These are phyloP conservation scores for Passer domesticus DNA, from an alignment of 2,113 vertebrate species.

Conservation along the genomic window DNA sequence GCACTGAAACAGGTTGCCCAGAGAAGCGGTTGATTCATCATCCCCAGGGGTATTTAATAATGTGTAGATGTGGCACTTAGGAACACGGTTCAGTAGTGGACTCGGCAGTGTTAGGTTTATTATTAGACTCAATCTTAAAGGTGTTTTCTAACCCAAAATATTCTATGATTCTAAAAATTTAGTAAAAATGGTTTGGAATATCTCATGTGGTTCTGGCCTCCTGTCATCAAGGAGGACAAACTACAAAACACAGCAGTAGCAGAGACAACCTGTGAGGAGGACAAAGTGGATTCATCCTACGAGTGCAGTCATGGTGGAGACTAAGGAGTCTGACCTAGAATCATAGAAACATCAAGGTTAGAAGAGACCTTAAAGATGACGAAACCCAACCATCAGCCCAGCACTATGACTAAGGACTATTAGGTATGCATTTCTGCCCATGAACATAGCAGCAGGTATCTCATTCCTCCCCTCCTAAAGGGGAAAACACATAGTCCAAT, in stretches of 20 bases:
- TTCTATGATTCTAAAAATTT: background rate
- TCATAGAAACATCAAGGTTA: background rate
- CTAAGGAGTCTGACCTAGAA: background rate
- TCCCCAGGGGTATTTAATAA: background rate
- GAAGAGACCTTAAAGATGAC: background rate
- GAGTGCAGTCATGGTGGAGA: background rate
- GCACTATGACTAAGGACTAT: background rate
- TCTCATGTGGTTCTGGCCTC: background rate
- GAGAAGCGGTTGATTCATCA: no score
- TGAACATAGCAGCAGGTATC: background rate
- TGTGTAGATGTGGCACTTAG: rapidly evolving
- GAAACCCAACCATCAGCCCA: background rate
- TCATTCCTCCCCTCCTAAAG: rapidly evolving
- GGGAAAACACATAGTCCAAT: background rate
- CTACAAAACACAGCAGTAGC: background rate
- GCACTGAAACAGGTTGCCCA: background rate
- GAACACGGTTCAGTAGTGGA: background rate
- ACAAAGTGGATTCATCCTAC: background rate
- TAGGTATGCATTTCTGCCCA: background rate
- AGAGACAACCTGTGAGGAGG: background rate
- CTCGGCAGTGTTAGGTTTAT: background rate
- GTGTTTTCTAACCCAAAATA: background rate
- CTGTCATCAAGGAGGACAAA: background rate
- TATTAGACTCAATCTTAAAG: background rate
- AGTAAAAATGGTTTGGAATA: background rate